A percentile compares a stretch with the other conserved stretches of the same genome.
Conservation (phyloP, 2,113 vertebrate genomes). For the Grammatotria lemairii region DNA sequence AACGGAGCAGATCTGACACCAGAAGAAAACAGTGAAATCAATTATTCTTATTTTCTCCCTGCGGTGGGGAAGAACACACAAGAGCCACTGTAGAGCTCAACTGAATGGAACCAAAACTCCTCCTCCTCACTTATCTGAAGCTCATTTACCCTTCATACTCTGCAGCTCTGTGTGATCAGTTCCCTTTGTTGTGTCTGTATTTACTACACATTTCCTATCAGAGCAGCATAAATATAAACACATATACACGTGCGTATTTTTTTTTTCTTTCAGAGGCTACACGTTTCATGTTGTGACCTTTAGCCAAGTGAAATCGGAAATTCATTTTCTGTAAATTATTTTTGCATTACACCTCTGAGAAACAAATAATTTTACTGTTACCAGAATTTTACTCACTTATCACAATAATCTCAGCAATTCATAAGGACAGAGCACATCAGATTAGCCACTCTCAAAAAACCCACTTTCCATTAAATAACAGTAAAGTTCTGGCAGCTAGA, state of each 20-base stretch:
- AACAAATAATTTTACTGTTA: background rate
- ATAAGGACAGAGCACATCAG: background rate
- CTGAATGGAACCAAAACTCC: constrained; percentile 26
- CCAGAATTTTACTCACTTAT: background rate
- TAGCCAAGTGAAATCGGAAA: background rate
- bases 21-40: constrained; percentile 66
- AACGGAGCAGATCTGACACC: constrained; percentile 41
- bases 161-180: background rate
- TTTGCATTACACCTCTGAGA: background rate
- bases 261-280: background rate
- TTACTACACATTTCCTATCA: background rate
- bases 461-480: background rate
- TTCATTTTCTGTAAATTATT: background rate
- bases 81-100: constrained; percentile 24
- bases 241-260: background rate
- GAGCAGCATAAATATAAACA: background rate
- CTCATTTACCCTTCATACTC: background rate
- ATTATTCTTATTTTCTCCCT: constrained; percentile 61
- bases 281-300: background rate
- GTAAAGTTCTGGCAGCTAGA: background rate
- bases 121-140: constrained; percentile 24
- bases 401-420: background rate
- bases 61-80: constrained; percentile 30
- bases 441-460: background rate
- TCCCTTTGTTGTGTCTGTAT: background rate